Conservation (phyloP, 1,140 invertebrate species). For the Drosophila insularis region DNA sequence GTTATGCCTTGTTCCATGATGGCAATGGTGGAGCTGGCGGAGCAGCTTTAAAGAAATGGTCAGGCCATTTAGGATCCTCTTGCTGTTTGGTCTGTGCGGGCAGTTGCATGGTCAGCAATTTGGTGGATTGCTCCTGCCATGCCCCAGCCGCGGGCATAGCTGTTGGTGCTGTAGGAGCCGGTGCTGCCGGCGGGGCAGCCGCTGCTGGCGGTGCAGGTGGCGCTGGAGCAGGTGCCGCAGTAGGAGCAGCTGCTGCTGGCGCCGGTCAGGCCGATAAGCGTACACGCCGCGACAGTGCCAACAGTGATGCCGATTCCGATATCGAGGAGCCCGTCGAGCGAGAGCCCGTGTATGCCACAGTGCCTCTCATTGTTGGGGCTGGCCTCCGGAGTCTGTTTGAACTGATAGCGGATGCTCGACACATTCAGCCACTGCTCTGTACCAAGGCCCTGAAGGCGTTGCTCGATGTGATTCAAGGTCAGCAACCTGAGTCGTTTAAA, state of each 20-base stretch:
- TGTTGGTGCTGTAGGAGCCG: conserved; percentile 28
- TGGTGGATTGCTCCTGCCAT: conserved; percentile 76
- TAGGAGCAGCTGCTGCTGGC: conserved; percentile 24
- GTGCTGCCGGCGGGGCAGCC: neutral
- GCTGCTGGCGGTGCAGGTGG: conserved; percentile 4
- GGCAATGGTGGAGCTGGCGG: conserved; percentile 13
- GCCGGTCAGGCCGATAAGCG: conserved; percentile 47
- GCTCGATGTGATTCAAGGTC: conserved; percentile 93
- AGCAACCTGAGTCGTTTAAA: conserved; percentile 83
- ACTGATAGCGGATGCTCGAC: conserved; percentile 92
- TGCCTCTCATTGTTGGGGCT: conserved; percentile 92
- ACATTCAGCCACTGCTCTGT: conserved; percentile 91
- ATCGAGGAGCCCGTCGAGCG: conserved; percentile 72
- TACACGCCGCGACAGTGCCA: conserved; percentile 59
- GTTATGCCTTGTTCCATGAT: conserved; percentile 76
- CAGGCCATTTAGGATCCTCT: conserved; percentile 49
- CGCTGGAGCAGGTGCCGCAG: conserved; percentile 10
- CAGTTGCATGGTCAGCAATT: conserved; percentile 69
- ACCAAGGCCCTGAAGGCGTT: conserved; percentile 93
- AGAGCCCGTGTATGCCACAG: conserved; percentile 66
- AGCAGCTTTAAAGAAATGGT: conserved; percentile 50
- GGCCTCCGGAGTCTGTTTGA: conserved; percentile 95
- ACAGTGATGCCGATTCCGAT: conserved; percentile 77
- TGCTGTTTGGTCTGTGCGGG: conserved; percentile 72
- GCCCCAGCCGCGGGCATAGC: neutral